These are phyloP conservation scores for Diabrotica balteata DNA, from an alignment of 2,888 invertebrate species.

Conservation along the genomic window DNA sequence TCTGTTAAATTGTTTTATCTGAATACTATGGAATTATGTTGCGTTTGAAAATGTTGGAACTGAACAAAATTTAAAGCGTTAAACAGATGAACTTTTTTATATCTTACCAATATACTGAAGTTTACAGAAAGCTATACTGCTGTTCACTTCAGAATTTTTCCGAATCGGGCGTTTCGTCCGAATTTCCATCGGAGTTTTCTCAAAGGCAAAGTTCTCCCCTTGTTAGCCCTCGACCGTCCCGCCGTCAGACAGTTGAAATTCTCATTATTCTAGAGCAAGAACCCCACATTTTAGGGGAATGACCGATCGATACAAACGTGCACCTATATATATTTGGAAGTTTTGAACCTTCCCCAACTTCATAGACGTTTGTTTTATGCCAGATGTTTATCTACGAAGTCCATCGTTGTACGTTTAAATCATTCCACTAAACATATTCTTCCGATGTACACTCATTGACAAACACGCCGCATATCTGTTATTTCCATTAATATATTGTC, in stretches of 20 bases:
- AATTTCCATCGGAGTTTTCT: not conserved
- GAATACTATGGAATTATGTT: too few relatives aligned
- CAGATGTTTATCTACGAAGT: not conserved
- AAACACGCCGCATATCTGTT: too few relatives aligned
- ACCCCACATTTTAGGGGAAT: slow-evolving; percentile 35
- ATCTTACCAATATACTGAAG: too few relatives aligned
- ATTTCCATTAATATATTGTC: too few relatives aligned
- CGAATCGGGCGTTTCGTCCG: not conserved
- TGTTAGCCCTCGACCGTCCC: slow-evolving; percentile 3
- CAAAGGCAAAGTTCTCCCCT: slow-evolving; percentile 4
- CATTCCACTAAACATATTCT: not conserved
- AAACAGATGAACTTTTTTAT: too few relatives aligned
- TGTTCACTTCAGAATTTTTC: not conserved
- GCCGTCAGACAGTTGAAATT: slow-evolving; percentile 18
- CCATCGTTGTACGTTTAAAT: not conserved
- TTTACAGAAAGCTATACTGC: too few relatives aligned
- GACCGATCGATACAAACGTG: slow-evolving; percentile 28
- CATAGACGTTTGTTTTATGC: not conserved
- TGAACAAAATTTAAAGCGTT: too few relatives aligned
- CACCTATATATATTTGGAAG: slow-evolving; percentile 1
- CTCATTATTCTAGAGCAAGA: slow-evolving; percentile 21
- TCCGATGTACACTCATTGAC: too few relatives aligned
- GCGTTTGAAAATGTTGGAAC: too few relatives aligned
- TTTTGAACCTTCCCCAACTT: slow-evolving; percentile 7
- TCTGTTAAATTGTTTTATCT: too few relatives aligned